Evolutionary conservation across 1,140 invertebrate species (phyloP), one percentile per base, ranked within the genome.

Genomic region (Saccostrea glomerata): DNA sequence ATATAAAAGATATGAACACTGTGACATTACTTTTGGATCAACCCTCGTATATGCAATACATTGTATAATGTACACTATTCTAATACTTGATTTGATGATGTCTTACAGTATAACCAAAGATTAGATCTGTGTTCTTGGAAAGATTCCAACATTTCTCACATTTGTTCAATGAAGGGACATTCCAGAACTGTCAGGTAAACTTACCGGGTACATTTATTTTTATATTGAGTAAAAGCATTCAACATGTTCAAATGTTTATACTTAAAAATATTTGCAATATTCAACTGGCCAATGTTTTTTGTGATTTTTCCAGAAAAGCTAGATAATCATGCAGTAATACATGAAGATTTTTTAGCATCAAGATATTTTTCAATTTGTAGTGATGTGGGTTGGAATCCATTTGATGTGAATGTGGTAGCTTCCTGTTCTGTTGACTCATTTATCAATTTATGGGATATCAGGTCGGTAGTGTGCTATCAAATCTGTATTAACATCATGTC

Each of bases 341-440:
- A 17, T 82, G 77, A 15, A 82, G 0, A 47, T 82, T 25, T 82
- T 82, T 13, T 82, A 5, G 30, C 77, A 82, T 36, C 30, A 23
- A 66, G 17, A 66, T 30, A 30, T 47, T 82, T 86, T 83, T 89
- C 85, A 86, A 86, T 85, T 92, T 93, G 88, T 89, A 98, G 97
- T 92, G 98, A 98, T 94, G 96, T 99, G 82, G 98, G 99, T 94
- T 99, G 98, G 97, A 98, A 98, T 93, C 96, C 97, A 88, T 97
- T 97, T 94, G 97, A 98, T 94, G 97, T 97, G n/a, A 97, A 98
- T 94, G 94, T 98, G 20, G 95, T 99, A 89, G 98, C 98, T 15
- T 98, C 98, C 56, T 98, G 98, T 93, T 98, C 98, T 36, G 98
- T 98, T 60, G 98, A 99, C 94, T 98, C 98, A 73, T 99, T 97